Evolutionary conservation across 2,888 invertebrate genomes (phyloP).

Genomic region (Leptopilina myrica): DNA sequence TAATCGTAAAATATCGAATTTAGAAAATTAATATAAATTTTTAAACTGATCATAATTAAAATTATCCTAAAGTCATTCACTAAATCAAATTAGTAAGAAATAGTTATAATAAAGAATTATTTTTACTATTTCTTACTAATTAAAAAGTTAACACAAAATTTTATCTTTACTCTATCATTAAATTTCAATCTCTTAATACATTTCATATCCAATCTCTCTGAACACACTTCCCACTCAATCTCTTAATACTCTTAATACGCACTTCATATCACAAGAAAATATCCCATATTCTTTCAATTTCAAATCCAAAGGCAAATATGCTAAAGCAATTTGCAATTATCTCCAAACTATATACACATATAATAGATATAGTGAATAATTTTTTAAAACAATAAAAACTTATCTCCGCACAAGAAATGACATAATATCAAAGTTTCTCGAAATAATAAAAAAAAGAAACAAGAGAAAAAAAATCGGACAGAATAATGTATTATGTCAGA

Average conservation of each 20-base stretch:
- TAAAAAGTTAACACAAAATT: conserved; percentile 20
- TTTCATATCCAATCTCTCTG: too few relatives aligned
- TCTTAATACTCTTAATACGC: too few relatives aligned
- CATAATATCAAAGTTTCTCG: background rate
- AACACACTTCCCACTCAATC: too few relatives aligned
- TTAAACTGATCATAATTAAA: too few relatives aligned
- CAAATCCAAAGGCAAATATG: background rate
- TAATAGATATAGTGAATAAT: background rate
- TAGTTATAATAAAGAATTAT: too few relatives aligned
- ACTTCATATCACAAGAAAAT: too few relatives aligned
- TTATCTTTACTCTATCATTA: background rate
- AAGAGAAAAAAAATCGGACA: background rate
- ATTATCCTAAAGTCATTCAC: too few relatives aligned
- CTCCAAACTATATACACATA: background rate
- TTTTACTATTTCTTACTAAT: background rate
- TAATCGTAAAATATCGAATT: too few relatives aligned
- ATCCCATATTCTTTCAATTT: too few relatives aligned
- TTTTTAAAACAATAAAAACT: background rate
- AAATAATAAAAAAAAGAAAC: background rate
- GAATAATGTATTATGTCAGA: background rate
- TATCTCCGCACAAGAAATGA: background rate
- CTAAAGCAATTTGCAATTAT: background rate
- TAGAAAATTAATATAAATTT: too few relatives aligned
- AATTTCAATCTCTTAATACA: background rate
- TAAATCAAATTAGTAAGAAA: too few relatives aligned